phyloP scores from a whole-genome alignment of 2,888 invertebrate genomes.

The Idaea aversata region DNA sequence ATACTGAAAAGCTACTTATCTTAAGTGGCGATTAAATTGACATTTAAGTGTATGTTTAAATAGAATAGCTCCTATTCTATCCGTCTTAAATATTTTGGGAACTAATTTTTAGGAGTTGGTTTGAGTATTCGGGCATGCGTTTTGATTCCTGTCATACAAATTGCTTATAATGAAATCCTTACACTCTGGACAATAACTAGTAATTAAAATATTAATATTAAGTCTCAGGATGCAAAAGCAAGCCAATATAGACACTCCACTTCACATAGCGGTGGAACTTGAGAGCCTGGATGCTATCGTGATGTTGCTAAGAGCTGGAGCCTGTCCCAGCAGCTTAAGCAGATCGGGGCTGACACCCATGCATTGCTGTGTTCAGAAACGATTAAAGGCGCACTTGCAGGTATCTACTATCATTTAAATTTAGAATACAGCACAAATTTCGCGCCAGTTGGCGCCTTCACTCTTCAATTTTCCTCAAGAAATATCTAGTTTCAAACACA shows the following conservation, averaged over 20 bases:
- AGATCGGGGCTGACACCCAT: slow-evolving; percentile 31
- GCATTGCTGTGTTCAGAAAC: slow-evolving; percentile 35
- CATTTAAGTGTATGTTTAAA: too few species aligned
- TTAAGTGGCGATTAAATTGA: too few species aligned
- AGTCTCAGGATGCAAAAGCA: slow-evolving; percentile 34
- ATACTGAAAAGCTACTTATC: too few species aligned
- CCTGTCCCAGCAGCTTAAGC: slow-evolving; percentile 20
- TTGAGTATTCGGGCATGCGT: too few species aligned
- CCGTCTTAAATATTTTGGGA: too few species aligned
- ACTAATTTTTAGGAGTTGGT: too few species aligned
- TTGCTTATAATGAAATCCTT: too few species aligned
- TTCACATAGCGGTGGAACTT: slow-evolving; percentile 74
- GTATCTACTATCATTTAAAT: slow-evolving; percentile 16
- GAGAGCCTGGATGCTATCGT: slow-evolving; percentile 23
- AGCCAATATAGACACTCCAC: slow-evolving; percentile 53
- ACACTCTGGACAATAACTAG: too few species aligned
- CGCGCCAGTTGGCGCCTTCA: too few species aligned
- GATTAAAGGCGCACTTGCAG: slow-evolving; percentile 30
- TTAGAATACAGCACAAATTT: background rate
- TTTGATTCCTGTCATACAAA: too few species aligned
- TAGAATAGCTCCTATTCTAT: too few species aligned
- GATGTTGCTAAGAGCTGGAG: slow-evolving; percentile 26
- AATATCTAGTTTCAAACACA: background rate
- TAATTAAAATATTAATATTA: background rate
- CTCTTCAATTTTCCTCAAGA: background rate